phyloP scores from a whole-genome alignment of 2,888 invertebrate species.

The Homarus gammarus region DNA sequence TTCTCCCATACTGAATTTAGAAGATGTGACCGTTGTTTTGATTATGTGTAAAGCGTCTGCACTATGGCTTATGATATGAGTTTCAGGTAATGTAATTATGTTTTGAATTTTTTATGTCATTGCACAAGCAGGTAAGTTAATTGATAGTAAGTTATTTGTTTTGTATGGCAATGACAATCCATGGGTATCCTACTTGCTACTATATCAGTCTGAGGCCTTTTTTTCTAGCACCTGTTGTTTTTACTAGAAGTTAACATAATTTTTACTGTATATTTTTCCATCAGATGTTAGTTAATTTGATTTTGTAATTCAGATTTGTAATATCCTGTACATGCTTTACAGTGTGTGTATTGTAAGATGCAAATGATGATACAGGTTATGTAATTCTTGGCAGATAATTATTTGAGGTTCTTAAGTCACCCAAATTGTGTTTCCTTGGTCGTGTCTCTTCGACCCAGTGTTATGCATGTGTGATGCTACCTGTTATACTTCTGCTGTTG shows the following conservation, averaged over 20 bases:
- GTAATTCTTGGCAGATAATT: background rate
- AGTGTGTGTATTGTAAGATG: background rate
- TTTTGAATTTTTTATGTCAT: background rate
- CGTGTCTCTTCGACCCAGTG: background rate
- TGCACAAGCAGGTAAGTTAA: background rate
- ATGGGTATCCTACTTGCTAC: background rate
- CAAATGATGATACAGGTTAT: background rate
- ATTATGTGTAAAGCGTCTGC: background rate
- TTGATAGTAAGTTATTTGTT: background rate
- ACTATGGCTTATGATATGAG: background rate
- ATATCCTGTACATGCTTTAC: background rate
- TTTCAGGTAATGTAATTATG: background rate
- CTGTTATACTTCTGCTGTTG: background rate
- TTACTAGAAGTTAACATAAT: background rate
- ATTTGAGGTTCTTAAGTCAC: background rate
- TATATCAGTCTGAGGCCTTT: slow-evolving; percentile 1
- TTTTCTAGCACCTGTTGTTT: background rate
- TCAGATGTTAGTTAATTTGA: background rate
- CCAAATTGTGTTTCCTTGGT: background rate
- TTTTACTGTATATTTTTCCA: background rate
- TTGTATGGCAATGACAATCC: background rate
- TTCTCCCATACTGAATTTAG: background rate
- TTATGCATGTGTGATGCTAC: background rate
- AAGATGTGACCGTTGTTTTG: background rate
- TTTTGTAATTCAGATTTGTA: background rate